Conservation (phyloP, 2,888 invertebrate genomes). For the Agrypnus murinus region DNA sequence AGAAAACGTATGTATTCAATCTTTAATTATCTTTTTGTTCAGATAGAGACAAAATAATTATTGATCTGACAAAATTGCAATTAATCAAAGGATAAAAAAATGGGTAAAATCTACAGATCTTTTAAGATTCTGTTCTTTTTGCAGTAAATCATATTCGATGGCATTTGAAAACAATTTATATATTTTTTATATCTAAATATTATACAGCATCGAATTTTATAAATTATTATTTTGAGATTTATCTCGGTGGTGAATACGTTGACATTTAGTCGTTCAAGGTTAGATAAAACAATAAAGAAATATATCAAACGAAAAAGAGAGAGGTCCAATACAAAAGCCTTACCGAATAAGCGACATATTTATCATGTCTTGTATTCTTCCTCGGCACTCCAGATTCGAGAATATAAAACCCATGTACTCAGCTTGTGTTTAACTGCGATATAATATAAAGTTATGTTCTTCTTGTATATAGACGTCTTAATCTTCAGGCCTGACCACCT, state of each 20-base stretch:
- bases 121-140: too few relatives aligned
- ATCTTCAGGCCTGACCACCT: constrained; percentile 66
- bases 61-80: too few relatives aligned
- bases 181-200: too few relatives aligned
- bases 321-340: constrained; percentile 57
- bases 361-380: constrained; percentile 61
- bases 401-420: constrained; percentile 65
- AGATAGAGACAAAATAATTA: too few relatives aligned
- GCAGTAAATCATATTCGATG: too few relatives aligned
- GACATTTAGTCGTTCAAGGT: constrained; percentile 45
- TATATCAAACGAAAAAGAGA: constrained; percentile 59
- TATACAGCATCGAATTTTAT: too few relatives aligned
- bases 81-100: too few relatives aligned
- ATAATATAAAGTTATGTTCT: constrained; percentile 63
- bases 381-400: constrained; percentile 61
- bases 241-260: constrained; percentile 27
- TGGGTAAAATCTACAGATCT: too few relatives aligned
- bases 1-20: too few relatives aligned
- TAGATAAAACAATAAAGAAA: constrained; percentile 56
- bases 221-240: not conserved
- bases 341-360: constrained; percentile 65
- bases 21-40: too few relatives aligned
- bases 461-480: constrained; percentile 65
- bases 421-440: constrained; percentile 66
- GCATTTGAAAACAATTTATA: too few relatives aligned